Evolutionary conservation across 1,140 invertebrate species (phyloP).

Genomic region (Trachymyrmex septentrionalis): DNA sequence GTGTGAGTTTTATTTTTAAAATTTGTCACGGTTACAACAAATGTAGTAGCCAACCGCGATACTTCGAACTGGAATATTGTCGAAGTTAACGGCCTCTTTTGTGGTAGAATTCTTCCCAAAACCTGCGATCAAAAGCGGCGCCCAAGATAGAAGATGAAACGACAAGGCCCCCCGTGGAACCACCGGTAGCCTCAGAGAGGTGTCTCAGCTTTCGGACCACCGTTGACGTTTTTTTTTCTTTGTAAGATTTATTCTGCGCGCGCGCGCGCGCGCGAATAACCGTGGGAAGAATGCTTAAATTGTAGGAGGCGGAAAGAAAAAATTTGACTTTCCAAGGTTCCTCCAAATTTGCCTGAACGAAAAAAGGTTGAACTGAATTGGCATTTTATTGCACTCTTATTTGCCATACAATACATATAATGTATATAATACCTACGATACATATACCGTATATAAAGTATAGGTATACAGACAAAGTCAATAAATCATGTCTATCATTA

Average conservation of each 20-base stretch:
- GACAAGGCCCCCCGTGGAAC: slow-evolving; percentile 77
- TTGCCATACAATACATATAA: neutral
- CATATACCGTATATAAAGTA: neutral
- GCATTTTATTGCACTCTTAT: slow-evolving; percentile 2
- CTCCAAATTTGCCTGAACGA: neutral
- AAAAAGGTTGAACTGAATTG: neutral
- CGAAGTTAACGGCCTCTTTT: slow-evolving; percentile 66
- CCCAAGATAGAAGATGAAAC: slow-evolving; percentile 67
- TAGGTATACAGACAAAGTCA: neutral
- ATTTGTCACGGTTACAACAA: slow-evolving; percentile 64
- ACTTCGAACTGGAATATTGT: slow-evolving; percentile 38
- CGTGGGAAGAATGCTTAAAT: slow-evolving; percentile 19
- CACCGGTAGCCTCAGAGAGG: slow-evolving; percentile 80
- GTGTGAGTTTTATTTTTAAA: neutral
- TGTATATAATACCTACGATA: neutral
- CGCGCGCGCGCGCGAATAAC: slow-evolving; percentile 71
- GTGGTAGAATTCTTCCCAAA: slow-evolving; percentile 67
- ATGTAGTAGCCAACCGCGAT: slow-evolving; percentile 39
- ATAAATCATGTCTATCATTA: neutral
- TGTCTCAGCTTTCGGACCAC: slow-evolving; percentile 81
- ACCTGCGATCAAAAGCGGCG: slow-evolving; percentile 68
- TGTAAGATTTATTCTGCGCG: slow-evolving; percentile 79
- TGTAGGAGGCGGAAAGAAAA: slow-evolving; percentile 36
- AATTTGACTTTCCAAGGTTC: neutral
- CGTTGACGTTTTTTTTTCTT: slow-evolving; percentile 79